Evolutionary conservation across 2,797 vertebrate genomes (phyloP).

Genomic region (Brachyalestes nurse): DNA sequence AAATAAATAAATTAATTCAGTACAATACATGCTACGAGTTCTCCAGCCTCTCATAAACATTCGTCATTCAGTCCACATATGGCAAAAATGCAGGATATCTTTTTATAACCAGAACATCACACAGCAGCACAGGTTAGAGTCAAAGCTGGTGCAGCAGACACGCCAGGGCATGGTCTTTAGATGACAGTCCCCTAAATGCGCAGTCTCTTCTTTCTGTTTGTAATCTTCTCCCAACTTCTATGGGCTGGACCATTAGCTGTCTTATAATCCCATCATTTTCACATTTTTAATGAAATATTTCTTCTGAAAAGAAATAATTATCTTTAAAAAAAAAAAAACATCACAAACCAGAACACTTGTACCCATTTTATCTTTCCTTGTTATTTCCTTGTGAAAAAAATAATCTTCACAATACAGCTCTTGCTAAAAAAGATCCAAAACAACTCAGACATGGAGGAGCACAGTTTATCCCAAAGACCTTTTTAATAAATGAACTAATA

Average conservation of each 20-base stretch:
- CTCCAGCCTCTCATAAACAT: slow-evolving; percentile 15
- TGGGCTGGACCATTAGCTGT: slow-evolving; percentile 12
- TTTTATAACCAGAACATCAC: slow-evolving; percentile 19
- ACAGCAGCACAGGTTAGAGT: slow-evolving; percentile 15
- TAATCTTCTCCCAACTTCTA: slow-evolving; percentile 14
- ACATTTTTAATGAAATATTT: not conserved
- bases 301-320: not conserved
- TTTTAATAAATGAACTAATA: slow-evolving; percentile 13
- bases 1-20: slow-evolving; percentile 34
- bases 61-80: slow-evolving; percentile 48
- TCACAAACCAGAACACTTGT: not conserved
- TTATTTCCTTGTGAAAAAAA: not conserved
- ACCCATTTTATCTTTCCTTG: not conserved
- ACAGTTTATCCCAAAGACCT: slow-evolving; percentile 5
- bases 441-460: not conserved
- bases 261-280: not conserved
- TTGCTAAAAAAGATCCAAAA: not conserved
- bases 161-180: not conserved
- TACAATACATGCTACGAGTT: slow-evolving; percentile 20
- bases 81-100: slow-evolving; percentile 6
- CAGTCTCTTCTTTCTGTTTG: not conserved
- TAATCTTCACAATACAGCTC: not conserved
- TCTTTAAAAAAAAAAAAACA: not conserved
- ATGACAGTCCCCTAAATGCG: not conserved
- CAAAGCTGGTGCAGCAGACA: slow-evolving; percentile 3